A percentile compares a stretch with the other conserved stretches of the same genome.
Conservation (phyloP, 2,888 invertebrate genomes). For the Leptothorax acervorum region DNA sequence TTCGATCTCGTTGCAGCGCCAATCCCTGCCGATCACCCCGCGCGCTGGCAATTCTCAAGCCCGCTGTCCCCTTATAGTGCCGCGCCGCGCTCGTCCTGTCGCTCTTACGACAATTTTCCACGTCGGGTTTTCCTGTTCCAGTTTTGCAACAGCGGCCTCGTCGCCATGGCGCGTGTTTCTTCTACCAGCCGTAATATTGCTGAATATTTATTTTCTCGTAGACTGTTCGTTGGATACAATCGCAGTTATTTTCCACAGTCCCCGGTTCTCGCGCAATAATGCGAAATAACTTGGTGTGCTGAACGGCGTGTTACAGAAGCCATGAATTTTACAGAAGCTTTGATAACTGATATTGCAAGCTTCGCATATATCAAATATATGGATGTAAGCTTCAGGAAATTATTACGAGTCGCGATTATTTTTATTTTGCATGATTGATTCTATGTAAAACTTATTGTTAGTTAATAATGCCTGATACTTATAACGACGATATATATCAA, state of each 20-base stretch:
- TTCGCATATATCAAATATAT: neutral
- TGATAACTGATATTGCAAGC: neutral
- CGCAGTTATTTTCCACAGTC: constrained; percentile 27
- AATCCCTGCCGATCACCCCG: constrained; percentile 67
- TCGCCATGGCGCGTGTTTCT: constrained; percentile 32
- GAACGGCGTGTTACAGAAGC: neutral
- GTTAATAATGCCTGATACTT: neutral
- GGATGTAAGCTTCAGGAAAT: neutral
- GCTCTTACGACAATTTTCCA: constrained; percentile 56
- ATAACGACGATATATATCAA: neutral
- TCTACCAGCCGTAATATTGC: constrained; percentile 1
- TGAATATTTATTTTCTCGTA: constrained; percentile 46
- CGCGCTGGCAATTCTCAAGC: constrained; percentile 62
- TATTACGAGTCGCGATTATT: neutral
- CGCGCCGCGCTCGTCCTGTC: constrained; percentile 54
- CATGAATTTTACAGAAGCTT: neutral
- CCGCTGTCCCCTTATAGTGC: constrained; percentile 23
- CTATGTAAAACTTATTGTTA: neutral
- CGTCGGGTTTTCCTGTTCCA: constrained; percentile 48
- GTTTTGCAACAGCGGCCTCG: constrained; percentile 52
- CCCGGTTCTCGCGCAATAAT: constrained; percentile 24
- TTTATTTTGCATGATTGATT: neutral
- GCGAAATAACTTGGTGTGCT: neutral
- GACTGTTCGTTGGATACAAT: constrained; percentile 21
- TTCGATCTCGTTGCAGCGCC: constrained; percentile 68